phyloP scores from a whole-genome alignment of 1,140 invertebrate species.

The Zaprionus africanus region DNA sequence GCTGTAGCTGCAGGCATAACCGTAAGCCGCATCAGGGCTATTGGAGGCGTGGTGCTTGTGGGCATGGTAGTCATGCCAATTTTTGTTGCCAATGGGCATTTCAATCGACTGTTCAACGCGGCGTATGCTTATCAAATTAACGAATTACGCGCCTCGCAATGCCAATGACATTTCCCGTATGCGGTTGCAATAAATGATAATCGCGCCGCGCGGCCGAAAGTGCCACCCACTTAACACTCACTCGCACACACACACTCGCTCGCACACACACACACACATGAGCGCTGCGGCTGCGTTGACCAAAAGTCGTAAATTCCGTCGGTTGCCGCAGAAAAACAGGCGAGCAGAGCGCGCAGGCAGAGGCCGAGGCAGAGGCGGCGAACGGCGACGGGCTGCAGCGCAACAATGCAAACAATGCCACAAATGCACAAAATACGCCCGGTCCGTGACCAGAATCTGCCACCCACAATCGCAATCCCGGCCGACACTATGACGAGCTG shows the following conservation, averaged over 20 bases:
- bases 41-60: not conserved
- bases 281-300: conserved; percentile 66
- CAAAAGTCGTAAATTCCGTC: conserved; percentile 80
- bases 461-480: not conserved
- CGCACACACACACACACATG: not conserved
- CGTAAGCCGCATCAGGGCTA: conserved; percentile 4
- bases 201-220: conserved; percentile 38
- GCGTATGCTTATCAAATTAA: conserved; percentile 82
- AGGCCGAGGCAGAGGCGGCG: not conserved
- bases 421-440: conserved; percentile 78
- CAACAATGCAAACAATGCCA: conserved; percentile 79
- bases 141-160: conserved; percentile 69
- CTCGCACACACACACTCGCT: conserved; percentile 1
- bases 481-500: conserved; percentile 3
- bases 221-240: conserved; percentile 11
- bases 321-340: conserved; percentile 76
- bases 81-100: conserved; percentile 37
- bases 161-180: conserved; percentile 60
- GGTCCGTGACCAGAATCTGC: conserved; percentile 19
- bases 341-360: conserved; percentile 6
- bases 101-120: conserved; percentile 65
- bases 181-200: conserved; percentile 82
- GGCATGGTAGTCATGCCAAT: conserved; percentile 30
- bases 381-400: conserved; percentile 2
- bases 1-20: not conserved